Conservation (phyloP, 1,140 invertebrate genomes). For the Pseudobourletiella spinata region DNA sequence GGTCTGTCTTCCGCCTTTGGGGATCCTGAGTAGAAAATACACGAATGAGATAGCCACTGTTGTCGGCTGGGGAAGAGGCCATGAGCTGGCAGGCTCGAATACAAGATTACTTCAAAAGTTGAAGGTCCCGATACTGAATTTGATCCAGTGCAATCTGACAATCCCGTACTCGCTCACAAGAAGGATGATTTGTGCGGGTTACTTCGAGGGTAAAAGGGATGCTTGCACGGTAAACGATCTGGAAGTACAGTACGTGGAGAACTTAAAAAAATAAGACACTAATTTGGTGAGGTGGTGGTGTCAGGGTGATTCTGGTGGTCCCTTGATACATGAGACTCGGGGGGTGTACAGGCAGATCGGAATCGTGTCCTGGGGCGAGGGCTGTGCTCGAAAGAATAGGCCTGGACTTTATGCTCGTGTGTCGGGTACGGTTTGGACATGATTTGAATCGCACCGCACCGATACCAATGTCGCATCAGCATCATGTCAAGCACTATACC, state of each 20-base stretch:
- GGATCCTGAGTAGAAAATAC: not conserved
- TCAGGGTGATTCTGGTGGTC: slow-evolving; percentile 17
- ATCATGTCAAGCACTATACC: too few species aligned
- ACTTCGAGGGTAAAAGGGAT: slow-evolving; percentile 60
- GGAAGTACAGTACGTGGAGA: not conserved
- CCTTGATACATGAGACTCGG: not conserved
- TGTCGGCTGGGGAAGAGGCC: not conserved
- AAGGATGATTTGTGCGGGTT: slow-evolving; percentile 64
- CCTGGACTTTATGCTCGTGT: too few species aligned
- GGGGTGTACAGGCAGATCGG: slow-evolving; percentile 45
- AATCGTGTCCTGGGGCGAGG: too few species aligned
- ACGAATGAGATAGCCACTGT: not conserved
- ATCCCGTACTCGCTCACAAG: slow-evolving; percentile 33
- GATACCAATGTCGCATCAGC: too few species aligned
- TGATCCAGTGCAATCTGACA: not conserved
- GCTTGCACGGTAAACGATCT: slow-evolving; percentile 47
- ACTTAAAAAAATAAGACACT: not conserved
- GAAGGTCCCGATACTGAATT: not conserved
- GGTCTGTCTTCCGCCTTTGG: not conserved
- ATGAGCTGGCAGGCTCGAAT: not conserved
- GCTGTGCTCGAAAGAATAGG: too few species aligned
- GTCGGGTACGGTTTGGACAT: too few species aligned
- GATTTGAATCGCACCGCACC: too few species aligned
- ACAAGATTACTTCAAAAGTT: not conserved
- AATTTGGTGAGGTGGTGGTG: not conserved